Percentiles rank a stretch among this genome's conserved stretches.
phyloP scores from a whole-genome alignment of 1,140 invertebrate genomes.

The Caerostris darwini region DNA sequence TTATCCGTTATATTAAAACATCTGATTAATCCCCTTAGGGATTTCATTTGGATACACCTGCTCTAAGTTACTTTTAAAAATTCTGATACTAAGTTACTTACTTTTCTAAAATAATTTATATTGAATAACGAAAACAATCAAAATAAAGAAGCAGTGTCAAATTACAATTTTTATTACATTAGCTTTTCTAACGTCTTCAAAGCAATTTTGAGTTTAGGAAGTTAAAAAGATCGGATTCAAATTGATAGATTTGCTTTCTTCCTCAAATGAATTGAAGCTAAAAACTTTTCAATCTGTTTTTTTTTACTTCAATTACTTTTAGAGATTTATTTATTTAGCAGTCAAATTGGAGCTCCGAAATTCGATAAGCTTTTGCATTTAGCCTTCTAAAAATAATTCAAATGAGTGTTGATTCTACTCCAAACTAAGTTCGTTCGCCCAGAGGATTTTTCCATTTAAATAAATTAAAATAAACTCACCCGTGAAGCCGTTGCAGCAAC shows the following conservation, averaged over 20 bases:
- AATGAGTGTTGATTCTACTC: neutral
- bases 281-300: neutral
- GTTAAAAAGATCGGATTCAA: neutral
- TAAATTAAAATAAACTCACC: constrained; percentile 78
- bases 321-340: neutral
- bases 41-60: too few species aligned
- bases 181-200: neutral
- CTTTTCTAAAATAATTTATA: too few species aligned
- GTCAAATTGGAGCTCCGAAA: neutral
- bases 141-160: too few species aligned
- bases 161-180: neutral
- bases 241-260: neutral
- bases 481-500: constrained; percentile 81
- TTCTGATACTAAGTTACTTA: neutral
- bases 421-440: too few species aligned
- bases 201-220: neutral
- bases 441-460: neutral
- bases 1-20: too few species aligned
- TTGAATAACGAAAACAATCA: too few species aligned
- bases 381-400: neutral
- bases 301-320: neutral
- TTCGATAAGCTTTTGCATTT: neutral
- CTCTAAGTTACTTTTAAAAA: too few species aligned
- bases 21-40: too few species aligned
- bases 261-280: neutral